A percentile compares a stretch with the other conserved stretches of the same genome.
phyloP scores from a whole-genome alignment of 2,113 vertebrate species.

The Natator depressus region DNA sequence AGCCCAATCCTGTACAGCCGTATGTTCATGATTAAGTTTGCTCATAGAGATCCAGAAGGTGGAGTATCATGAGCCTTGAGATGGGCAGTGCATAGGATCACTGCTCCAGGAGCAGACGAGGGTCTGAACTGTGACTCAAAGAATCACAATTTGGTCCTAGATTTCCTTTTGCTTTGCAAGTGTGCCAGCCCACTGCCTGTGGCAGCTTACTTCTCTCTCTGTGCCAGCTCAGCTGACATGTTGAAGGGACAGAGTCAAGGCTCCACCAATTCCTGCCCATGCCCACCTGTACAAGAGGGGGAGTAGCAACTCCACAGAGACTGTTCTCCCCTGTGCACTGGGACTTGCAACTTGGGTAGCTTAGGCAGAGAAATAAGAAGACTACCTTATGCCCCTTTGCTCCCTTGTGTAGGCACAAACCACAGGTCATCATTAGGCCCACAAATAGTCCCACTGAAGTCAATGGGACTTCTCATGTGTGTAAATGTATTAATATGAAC shows the following conservation, averaged over 20 bases:
- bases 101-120: no score
- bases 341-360: not conserved
- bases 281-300: not conserved
- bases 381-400: not conserved
- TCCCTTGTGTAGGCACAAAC: not conserved
- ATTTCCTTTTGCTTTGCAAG: no score
- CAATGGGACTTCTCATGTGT: not conserved
- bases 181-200: no score
- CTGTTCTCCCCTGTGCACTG: not conserved
- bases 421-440: not conserved
- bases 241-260: not conserved
- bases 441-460: not conserved
- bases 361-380: not conserved
- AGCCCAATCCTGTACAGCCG: no score
- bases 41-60: no score
- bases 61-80: no score
- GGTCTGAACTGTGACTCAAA: no score
- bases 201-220: no score
- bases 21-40: no score
- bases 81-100: no score
- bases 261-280: not conserved
- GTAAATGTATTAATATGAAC: not conserved
- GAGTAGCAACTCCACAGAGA: not conserved
- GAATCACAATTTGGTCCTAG: no score
- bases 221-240: no score